Conservation (phyloP, 2,888 invertebrate species). For the Synergus japonicus region DNA sequence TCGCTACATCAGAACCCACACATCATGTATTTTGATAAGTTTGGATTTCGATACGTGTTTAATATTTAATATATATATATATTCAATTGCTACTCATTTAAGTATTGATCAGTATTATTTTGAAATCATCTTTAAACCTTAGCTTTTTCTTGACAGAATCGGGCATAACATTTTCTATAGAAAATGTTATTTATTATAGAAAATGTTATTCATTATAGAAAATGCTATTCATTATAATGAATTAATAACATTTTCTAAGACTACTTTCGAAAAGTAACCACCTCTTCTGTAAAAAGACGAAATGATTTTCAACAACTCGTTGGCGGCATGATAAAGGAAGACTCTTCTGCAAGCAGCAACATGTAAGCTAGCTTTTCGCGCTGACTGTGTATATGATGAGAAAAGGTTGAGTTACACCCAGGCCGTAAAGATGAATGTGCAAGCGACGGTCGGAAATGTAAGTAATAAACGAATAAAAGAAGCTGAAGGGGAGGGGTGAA, state of each 20-base stretch:
- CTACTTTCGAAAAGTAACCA: neutral
- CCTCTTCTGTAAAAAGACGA: neutral
- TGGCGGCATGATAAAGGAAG: slow-evolving; percentile 41
- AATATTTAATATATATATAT: no score
- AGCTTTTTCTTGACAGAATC: no score
- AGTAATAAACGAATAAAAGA: slow-evolving; percentile 35
- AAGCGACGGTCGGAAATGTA: slow-evolving; percentile 35
- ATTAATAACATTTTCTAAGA: neutral
- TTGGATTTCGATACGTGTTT: no score
- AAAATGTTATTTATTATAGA: no score
- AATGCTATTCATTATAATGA: no score
- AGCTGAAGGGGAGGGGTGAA: slow-evolving; percentile 6
- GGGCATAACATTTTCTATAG: neutral
- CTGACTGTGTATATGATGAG: slow-evolving; percentile 53
- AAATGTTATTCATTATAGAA: no score
- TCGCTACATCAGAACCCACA: slow-evolving; percentile 28
- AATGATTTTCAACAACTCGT: slow-evolving; percentile 1
- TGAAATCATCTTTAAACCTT: no score
- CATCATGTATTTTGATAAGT: no score
- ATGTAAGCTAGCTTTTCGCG: slow-evolving; percentile 61
- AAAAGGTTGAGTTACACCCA: slow-evolving; percentile 59
- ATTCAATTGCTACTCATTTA: no score
- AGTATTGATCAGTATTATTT: no score
- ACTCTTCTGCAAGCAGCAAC: slow-evolving; percentile 44
- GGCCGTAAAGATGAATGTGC: slow-evolving; percentile 42